Evolutionary conservation across 2,797 vertebrate genomes (phyloP), one percentile per base, ranked within the genome.

Genomic region (Microctenopoma steveboyesi): DNA sequence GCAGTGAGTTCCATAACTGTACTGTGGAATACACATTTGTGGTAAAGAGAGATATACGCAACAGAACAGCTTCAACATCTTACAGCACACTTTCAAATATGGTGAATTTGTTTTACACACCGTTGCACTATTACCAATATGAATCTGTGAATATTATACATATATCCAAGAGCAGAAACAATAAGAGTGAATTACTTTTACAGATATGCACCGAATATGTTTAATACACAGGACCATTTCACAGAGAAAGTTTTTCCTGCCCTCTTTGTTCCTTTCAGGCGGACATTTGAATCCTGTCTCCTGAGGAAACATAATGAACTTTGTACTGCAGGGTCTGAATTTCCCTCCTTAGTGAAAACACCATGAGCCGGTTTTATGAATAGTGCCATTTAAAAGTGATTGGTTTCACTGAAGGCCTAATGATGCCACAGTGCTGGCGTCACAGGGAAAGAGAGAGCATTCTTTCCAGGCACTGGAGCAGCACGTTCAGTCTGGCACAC

Each of bases 381-480:
- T 90, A 84, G 88, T 78, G 64, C 86, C 83, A 85, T 91, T 92
- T 89, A 89, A 88, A 76, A 75, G 16, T 63, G 76, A 84, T 79
- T 68, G 74, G 80, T 83, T 81, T 88, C 49, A 59, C 75, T 76
- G 65, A 60, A 63, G 76, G 75, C 62, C 69, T 88, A 83, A 90
- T 81, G 86, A 87, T 83, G 84, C 78, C 81, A 74, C 72, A 67
- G 76, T 30, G 22, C 70, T 84, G 82, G 76, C 78, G 76, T 89
- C 87, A 90, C 49, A 76, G 57, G 60, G 64, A 60, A n/a, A 58
- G 70, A 72, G 60, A 57, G 50, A 80, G 78, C 83, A 84, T 90
- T 90, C 84, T 89, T 92, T 90, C 89, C 91, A 90, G 86, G 80
- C 74, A 22, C 85, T 79, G 85, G 79, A 81, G 81, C 85, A 67